Evolutionary conservation across 2,113 vertebrate species (phyloP).

Genomic region (Excalfactoria chinensis): DNA sequence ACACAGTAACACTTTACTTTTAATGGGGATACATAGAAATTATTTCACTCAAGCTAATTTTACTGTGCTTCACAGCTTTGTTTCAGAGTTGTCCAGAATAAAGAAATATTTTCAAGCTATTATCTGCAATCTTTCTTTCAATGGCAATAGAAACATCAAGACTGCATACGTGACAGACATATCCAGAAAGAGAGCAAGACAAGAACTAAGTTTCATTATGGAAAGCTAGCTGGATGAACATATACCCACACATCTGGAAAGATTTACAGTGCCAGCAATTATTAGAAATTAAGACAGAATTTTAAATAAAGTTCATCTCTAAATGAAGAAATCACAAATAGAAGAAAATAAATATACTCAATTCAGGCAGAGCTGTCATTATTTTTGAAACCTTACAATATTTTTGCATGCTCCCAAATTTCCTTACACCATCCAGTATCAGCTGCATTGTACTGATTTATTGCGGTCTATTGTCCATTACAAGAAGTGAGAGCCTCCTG

Average conservation of each 20-base stretch:
- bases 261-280: background rate
- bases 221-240: background rate
- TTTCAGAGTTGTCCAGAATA: background rate
- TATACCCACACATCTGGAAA: background rate
- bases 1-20: background rate
- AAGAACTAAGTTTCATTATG: background rate
- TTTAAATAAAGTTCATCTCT: background rate
- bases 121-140: background rate
- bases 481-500: background rate
- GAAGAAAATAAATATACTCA: background rate
- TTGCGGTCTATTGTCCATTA: background rate
- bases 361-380: background rate
- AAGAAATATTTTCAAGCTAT: background rate
- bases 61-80: background rate
- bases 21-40: background rate
- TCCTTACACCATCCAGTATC: background rate
- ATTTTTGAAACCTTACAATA: fast-evolving
- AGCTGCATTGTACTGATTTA: background rate
- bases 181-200: background rate
- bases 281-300: background rate
- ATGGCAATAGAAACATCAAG: background rate
- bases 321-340: background rate
- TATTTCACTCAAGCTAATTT: background rate
- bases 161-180: too few relatives aligned
- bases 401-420: background rate